These are phyloP conservation scores for Pelmatolapia mariae DNA, from an alignment of 2,113 vertebrate genomes.

Conservation along the genomic window DNA sequence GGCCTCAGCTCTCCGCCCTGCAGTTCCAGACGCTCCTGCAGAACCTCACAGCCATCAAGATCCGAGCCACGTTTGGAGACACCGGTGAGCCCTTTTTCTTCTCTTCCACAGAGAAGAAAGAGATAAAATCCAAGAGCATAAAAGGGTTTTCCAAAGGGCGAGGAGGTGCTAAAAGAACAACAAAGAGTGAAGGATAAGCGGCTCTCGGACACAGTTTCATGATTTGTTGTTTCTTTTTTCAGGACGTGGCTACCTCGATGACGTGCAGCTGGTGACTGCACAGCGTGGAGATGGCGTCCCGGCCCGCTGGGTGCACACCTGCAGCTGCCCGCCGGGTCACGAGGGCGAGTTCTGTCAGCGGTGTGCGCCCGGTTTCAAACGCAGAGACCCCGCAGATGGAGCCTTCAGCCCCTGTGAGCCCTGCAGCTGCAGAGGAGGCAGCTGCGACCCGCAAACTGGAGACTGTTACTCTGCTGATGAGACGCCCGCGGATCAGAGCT, in stretches of 20 bases:
- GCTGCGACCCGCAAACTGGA: conserved; percentile 85
- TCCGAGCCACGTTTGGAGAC: conserved; percentile 86
- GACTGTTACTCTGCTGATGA: conserved; percentile 57
- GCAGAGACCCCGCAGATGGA: conserved; percentile 54
- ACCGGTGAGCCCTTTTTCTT: conserved; percentile 70
- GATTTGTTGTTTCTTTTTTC: background rate
- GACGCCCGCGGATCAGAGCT: background rate
- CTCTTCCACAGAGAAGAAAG: background rate
- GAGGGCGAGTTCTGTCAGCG: conserved; percentile 82
- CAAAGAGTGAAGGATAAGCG: rapidly evolving
- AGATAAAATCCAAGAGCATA: background rate
- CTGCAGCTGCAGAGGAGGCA: conserved; percentile 81
- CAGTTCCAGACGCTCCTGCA: conserved; percentile 83
- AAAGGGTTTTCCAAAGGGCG: background rate
- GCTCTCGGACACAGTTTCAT: rapidly evolving
- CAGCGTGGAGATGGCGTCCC: conserved; percentile 55
- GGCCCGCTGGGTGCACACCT: conserved; percentile 83
- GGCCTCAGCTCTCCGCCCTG: conserved; percentile 76
- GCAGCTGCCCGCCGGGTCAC: conserved; percentile 75
- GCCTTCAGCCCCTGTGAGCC: conserved; percentile 78
- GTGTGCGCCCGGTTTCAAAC: conserved; percentile 80
- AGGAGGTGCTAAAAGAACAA: background rate
- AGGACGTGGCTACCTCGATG: conserved; percentile 89
- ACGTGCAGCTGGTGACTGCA: conserved; percentile 79
- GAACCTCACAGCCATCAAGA: conserved; percentile 85